Conservation (phyloP, 2,888 invertebrate genomes). For the Camponotus fellah region DNA sequence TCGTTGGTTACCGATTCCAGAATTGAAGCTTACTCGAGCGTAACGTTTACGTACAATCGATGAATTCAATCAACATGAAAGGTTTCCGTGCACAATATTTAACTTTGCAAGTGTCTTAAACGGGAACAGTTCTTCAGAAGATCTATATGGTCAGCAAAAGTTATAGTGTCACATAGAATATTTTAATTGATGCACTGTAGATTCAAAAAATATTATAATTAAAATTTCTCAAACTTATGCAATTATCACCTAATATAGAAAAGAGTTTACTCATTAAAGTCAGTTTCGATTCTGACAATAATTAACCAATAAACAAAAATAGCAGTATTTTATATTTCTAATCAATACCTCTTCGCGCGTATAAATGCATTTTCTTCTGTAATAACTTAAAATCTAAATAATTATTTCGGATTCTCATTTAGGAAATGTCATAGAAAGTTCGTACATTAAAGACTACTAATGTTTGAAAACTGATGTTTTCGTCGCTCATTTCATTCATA, state of each 20-base stretch:
- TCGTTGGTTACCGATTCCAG: constrained; percentile 61
- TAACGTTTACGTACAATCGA: constrained; percentile 68
- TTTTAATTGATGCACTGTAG: constrained; percentile 11
- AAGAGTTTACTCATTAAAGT: constrained; percentile 18
- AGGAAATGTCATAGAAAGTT: constrained; percentile 12
- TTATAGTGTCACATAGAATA: constrained; percentile 28
- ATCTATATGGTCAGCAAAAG: constrained; percentile 13
- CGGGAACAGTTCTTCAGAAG: constrained; percentile 38
- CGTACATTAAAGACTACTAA: not conserved
- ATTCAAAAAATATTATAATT: constrained; percentile 19
- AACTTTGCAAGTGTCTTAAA: constrained; percentile 44
- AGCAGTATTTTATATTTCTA: constrained; percentile 24
- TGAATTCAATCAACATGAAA: constrained; percentile 69
- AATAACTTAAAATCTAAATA: constrained; percentile 18
- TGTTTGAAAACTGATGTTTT: not conserved
- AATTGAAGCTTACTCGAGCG: constrained; percentile 68
- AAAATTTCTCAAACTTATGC: constrained; percentile 22
- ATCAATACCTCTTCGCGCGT: not conserved
- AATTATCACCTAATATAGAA: not conserved
- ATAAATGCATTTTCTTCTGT: not conserved
- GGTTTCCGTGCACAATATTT: constrained; percentile 63
- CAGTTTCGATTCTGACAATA: constrained; percentile 15
- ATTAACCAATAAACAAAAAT: constrained; percentile 45
- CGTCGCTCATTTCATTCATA: not conserved
- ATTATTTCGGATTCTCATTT: constrained; percentile 6